Base-by-base conservation (phyloP, 2,888 invertebrate species). In the Ophion slaviceki region DNA sequence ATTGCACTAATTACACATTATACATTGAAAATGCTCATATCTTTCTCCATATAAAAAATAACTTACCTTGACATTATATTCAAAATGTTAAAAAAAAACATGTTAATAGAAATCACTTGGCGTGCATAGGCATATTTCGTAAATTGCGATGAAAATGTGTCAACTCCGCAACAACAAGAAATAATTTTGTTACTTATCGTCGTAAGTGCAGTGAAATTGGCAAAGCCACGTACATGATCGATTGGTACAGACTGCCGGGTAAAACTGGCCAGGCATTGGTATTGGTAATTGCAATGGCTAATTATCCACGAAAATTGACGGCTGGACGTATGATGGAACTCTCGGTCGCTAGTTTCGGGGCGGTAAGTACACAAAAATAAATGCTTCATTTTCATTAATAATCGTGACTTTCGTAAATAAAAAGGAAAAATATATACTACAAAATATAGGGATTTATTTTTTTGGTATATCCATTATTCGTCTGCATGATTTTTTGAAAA, bases 261-360 rank as follows among this genome's bases (percentile, higher is more conserved):
- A 90, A 87, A 61, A 88, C 85, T 32, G 90, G 90, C 0, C 86
- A 86, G 1, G 88, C 86, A 17, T 66, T 92, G 10, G 90, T 90
- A 32, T 79, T 92, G 71, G 68, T 92, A 8, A 86, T 91, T 3
- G 74, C 88, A 0, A 86, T 90, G 45, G 86, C 91, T 0, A 92
- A 90, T 70, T 80, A 86, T 74, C 89, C 92, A 6, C 87, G 86
- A 0, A 90, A 88, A 82, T 86, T 92, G 7, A 92, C 92, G 4
- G 92, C 92, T 53, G 92, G 92, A n/a, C 90, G 90, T 80, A 74
- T 92, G 80, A 84, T 91, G 11, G 88, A 90, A 32, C 71, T 92
- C 11, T 92, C 92, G 0, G 79, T 91, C n/a, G 32, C 77, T n/a
- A 91, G 87, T 66, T 92, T 92, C 67, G 89, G 90, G 62, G 87